phyloP scores from a whole-genome alignment of 92 coral and sea anemone species.

The Isaurus tuberculatus region DNA sequence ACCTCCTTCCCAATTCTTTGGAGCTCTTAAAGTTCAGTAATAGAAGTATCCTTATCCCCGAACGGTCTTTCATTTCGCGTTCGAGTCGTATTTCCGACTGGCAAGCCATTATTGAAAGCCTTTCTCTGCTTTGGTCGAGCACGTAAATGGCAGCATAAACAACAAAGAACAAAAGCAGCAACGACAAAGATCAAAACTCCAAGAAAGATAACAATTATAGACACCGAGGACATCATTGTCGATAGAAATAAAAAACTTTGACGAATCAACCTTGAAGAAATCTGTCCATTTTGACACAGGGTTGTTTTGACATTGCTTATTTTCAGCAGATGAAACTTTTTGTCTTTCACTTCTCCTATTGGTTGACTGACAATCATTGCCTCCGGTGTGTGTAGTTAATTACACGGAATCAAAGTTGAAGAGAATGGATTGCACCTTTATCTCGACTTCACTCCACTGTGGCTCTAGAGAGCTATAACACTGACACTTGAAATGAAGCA shows the following conservation, averaged over 20 bases:
- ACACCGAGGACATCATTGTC: constrained; percentile 82
- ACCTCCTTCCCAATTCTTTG: too few relatives aligned
- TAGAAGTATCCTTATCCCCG: constrained; percentile 89
- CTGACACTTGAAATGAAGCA: too few relatives aligned
- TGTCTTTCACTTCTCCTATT: constrained; percentile 3
- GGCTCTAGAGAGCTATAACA: too few relatives aligned
- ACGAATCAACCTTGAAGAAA: background rate
- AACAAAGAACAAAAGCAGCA: constrained; percentile 89
- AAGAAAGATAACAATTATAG: constrained; percentile 91
- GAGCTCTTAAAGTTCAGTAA: constrained; percentile 70
- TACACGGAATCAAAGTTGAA: too few relatives aligned
- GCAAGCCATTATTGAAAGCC: constrained; percentile 18
- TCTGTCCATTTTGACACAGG: background rate
- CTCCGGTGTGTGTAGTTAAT: constrained; percentile 21
- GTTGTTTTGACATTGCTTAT: constrained; percentile 32
- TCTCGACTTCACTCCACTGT: too few relatives aligned
- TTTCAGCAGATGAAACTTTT: constrained; percentile 27
- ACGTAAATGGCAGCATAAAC: constrained; percentile 88
- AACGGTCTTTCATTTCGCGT: constrained; percentile 62
- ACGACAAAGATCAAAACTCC: constrained; percentile 92
- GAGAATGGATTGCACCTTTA: too few relatives aligned
- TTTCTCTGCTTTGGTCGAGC: constrained; percentile 69
- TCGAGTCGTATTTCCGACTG: constrained; percentile 53
- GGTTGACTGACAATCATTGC: constrained; percentile 23
- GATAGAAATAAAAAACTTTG: constrained; percentile 27